Evolutionary conservation across 2,888 invertebrate species (phyloP).

Genomic region (Ditula angustiorana): DNA sequence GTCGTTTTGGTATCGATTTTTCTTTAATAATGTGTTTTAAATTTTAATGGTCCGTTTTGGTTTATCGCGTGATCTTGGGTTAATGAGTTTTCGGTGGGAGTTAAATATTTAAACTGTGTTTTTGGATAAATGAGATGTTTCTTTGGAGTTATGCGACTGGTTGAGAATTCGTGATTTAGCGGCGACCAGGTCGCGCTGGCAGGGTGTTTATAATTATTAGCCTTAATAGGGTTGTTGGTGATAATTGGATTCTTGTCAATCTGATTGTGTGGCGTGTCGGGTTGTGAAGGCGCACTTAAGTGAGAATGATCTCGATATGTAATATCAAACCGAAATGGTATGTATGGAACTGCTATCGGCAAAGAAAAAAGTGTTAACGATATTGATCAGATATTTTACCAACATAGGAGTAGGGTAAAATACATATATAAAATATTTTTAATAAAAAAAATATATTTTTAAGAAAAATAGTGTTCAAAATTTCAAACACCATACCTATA

Average conservation of each 20-base stretch:
- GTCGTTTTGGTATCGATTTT: conserved; percentile 39
- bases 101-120: conserved; percentile 58
- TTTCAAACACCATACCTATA: too few relatives aligned
- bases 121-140: conserved; percentile 64
- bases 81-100: conserved; percentile 67
- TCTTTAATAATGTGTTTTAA: conserved; percentile 47
- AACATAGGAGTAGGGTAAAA: too few relatives aligned
- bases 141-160: conserved; percentile 52
- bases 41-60: conserved; percentile 59
- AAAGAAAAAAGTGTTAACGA: too few relatives aligned
- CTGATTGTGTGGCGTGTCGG: conserved; percentile 19
- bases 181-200: background rate
- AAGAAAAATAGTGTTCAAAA: too few relatives aligned
- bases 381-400: too few relatives aligned
- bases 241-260: conserved; percentile 41
- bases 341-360: too few relatives aligned
- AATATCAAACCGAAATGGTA: too few relatives aligned
- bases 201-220: conserved; percentile 46
- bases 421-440: too few relatives aligned
- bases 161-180: conserved; percentile 32
- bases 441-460: too few relatives aligned
- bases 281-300: background rate
- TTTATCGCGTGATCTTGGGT: conserved; percentile 70
- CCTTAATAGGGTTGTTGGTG: conserved; percentile 45
- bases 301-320: background rate